phyloP scores from a whole-genome alignment of 2,113 vertebrate species.

The Rostratula benghalensis region DNA sequence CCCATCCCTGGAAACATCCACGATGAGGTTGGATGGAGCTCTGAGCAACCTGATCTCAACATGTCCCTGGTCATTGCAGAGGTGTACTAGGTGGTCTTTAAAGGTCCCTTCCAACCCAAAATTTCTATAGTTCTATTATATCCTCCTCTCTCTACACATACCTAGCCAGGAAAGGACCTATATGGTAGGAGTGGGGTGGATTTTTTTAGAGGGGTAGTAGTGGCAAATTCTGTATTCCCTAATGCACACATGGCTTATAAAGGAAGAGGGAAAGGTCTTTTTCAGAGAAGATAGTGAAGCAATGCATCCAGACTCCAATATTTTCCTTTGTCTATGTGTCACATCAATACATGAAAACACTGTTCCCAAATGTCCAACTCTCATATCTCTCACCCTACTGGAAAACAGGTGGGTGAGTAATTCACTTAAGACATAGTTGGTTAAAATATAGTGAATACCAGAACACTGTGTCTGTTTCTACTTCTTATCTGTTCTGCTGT shows the following conservation, averaged over 20 bases:
- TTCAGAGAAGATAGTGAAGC: neutral
- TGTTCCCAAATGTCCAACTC: neutral
- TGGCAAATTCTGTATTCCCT: neutral
- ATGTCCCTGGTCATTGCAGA: neutral
- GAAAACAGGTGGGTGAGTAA: neutral
- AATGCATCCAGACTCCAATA: neutral
- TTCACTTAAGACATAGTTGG: neutral
- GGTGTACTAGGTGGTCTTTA: neutral
- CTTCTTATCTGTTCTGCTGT: conserved; percentile 36
- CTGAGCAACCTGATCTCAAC: neutral
- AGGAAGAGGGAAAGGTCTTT: neutral
- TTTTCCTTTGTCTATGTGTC: neutral
- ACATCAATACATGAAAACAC: neutral
- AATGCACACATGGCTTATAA: neutral
- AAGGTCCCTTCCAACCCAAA: neutral
- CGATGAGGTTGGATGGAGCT: neutral
- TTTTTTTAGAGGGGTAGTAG: too few species aligned
- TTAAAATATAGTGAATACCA: conserved; percentile 22
- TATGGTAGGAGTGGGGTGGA: too few species aligned
- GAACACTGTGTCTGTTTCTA: neutral
- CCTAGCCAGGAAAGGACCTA: neutral
- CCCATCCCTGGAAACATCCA: neutral
- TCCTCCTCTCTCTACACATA: neutral
- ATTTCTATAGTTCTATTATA: neutral
- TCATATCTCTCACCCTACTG: neutral